Evolutionary conservation across 2,797 vertebrate species (phyloP).

Genomic region (Melanotaenia pygmaea): DNA sequence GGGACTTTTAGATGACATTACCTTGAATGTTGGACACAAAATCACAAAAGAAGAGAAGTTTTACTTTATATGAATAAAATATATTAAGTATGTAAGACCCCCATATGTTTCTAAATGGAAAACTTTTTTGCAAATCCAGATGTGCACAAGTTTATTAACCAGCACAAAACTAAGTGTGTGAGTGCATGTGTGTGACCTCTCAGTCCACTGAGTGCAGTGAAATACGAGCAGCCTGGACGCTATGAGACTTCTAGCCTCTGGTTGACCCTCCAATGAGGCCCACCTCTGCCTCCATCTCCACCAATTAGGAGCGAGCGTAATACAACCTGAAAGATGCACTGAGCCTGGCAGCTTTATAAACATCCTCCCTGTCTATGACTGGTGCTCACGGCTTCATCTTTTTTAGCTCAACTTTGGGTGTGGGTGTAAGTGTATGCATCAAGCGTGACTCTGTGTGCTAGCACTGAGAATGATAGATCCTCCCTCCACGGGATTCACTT

Average conservation of each 20-base stretch:
- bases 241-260: conserved; percentile 71
- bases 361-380: conserved; percentile 62
- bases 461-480: conserved; percentile 57
- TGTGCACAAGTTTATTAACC: neutral
- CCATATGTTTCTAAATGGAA: conserved; percentile 1
- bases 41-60: neutral
- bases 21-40: neutral
- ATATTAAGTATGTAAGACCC: neutral
- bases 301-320: conserved; percentile 79
- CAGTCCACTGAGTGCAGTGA: conserved; percentile 65
- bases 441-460: conserved; percentile 49
- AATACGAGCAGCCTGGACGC: conserved; percentile 75
- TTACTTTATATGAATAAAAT: neutral
- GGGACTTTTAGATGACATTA: neutral
- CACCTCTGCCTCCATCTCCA: conserved; percentile 67
- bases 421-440: conserved; percentile 41
- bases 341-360: conserved; percentile 73
- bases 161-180: neutral
- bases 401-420: conserved; percentile 41
- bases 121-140: conserved; percentile 14
- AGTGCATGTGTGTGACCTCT: conserved; percentile 51
- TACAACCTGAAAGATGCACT: conserved; percentile 74
- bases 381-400: conserved; percentile 35
- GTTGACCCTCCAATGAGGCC: conserved; percentile 74
- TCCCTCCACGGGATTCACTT: conserved; percentile 63